phyloP scores from a whole-genome alignment of 1,140 invertebrate species.

The Acromyrmex echinatior region DNA sequence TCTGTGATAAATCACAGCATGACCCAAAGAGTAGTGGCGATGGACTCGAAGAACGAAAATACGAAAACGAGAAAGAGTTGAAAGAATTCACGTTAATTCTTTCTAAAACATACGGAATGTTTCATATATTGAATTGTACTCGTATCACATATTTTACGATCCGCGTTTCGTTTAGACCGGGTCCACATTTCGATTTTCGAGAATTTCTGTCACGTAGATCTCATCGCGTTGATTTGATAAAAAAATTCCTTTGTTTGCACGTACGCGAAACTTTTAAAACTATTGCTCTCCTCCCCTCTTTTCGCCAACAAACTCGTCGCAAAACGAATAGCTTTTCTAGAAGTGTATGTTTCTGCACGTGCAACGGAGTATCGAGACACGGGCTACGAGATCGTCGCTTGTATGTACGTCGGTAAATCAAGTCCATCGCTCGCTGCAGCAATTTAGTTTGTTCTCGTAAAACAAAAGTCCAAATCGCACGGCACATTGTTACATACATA shows the following conservation, averaged over 20 bases:
- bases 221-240: not conserved
- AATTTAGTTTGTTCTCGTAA: slow-evolving; percentile 42
- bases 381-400: slow-evolving; percentile 23
- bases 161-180: not conserved
- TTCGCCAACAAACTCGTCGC: not conserved
- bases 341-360: slow-evolving; percentile 27
- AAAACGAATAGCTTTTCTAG: slow-evolving; percentile 28
- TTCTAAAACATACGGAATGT: not conserved
- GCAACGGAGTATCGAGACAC: slow-evolving; percentile 18
- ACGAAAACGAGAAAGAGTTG: not conserved
- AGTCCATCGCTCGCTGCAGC: slow-evolving; percentile 5
- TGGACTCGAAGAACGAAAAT: not conserved
- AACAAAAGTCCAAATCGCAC: slow-evolving; percentile 40
- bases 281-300: not conserved
- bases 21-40: slow-evolving; percentile 18
- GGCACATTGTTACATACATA: not conserved
- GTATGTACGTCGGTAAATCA: slow-evolving; percentile 32
- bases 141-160: not conserved
- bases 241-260: not conserved
- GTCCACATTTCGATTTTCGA: not conserved
- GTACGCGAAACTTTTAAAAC: not conserved
- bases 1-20: slow-evolving; percentile 63
- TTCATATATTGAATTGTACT: not conserved
- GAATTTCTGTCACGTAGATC: not conserved
- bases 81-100: slow-evolving; percentile 9